A percentile compares a stretch with the other conserved stretches of the same genome.
phyloP scores from a whole-genome alignment of 2,888 invertebrate genomes.

The Desoria tigrina region DNA sequence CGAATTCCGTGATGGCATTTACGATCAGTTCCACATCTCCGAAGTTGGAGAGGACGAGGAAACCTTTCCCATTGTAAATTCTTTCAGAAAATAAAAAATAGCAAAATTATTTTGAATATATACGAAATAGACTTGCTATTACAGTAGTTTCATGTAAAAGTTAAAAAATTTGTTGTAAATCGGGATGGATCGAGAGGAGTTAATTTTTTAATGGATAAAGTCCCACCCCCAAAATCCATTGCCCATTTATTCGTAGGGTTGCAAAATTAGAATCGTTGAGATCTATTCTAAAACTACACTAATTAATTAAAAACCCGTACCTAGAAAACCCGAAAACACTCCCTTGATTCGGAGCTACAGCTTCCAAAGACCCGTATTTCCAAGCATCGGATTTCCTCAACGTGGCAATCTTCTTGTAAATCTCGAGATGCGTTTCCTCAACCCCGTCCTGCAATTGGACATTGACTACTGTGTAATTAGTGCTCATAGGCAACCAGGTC shows the following conservation, averaged over 20 bases:
- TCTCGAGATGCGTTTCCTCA: conserved; percentile 52
- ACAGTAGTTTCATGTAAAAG: too few species aligned
- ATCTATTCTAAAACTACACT: too few species aligned
- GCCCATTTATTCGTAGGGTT: too few species aligned
- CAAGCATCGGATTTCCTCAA: conserved; percentile 47
- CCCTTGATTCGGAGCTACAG: conserved; percentile 56
- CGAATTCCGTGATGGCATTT: conserved; percentile 14
- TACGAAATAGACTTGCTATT: too few species aligned
- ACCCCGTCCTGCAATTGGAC: conserved; percentile 49
- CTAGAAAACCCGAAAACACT: conserved; percentile 46
- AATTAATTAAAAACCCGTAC: conserved; percentile 15
- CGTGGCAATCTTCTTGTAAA: conserved; percentile 49
- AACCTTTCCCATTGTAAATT: conserved; percentile 36
- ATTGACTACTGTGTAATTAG: conserved; percentile 54
- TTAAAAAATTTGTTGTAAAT: too few species aligned
- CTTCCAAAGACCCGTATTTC: conserved; percentile 63
- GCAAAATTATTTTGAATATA: too few species aligned
- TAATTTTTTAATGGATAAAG: conserved; percentile 54
- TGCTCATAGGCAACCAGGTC: conserved; percentile 53
- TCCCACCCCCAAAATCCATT: too few species aligned
- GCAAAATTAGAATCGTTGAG: too few species aligned
- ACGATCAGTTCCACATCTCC: conserved; percentile 17
- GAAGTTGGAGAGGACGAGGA: conserved; percentile 23
- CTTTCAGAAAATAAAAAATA: too few species aligned
- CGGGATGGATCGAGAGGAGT: conserved; percentile 54